Base-by-base conservation (phyloP, 92 coral and sea anemone species). In the Heteractis magnifica region DNA sequence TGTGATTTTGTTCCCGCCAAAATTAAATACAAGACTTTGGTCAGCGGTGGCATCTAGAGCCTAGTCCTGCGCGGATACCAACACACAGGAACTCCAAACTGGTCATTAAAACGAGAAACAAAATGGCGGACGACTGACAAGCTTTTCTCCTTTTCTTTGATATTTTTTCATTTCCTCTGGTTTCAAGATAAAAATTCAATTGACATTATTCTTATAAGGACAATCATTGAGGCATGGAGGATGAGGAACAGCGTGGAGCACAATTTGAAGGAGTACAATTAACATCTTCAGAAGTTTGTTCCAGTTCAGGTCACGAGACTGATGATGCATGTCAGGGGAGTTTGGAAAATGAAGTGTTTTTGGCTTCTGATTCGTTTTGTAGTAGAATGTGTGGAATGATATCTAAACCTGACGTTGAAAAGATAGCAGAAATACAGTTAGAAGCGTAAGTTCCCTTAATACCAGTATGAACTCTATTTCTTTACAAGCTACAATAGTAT, bases 321-420 rank as follows among this genome's bases (percentile, higher is more conserved):
- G 72, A 79, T 9, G 56, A 79, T 18, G 56, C 12, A 64, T 44
- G 71, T 15, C 19, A 48, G 1, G 52, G 70, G 55, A 65, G 52
- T 0, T 49, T 68, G 23, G 76, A 60, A 79, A 14, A 65, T 4
- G 60, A 71, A 64, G 56, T 3, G 16, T 49, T 59, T 19, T 62
- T 13, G 18, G 92, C 97, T 4, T 83, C 97, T 6, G 97, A 88
- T 72, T 71, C 83, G 52, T 93, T 93, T 59, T 88, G 82, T 51
- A 77, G 74, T 4, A 83, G 79, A 75, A 91, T 93, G 85, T 76
- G 81, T 41, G 72, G 73, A 18, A 91, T 91, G 94, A 84, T 91
- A 10, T 82, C 83, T 14, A 84, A 88, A 59, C 76, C 84, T 10
- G 97, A 91, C 64, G 82, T 93, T 7, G 72, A 91, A 51, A 79